These are phyloP conservation scores for Subacronicta megacephala DNA, from an alignment of 2,888 invertebrate genomes.

Conservation along the genomic window DNA sequence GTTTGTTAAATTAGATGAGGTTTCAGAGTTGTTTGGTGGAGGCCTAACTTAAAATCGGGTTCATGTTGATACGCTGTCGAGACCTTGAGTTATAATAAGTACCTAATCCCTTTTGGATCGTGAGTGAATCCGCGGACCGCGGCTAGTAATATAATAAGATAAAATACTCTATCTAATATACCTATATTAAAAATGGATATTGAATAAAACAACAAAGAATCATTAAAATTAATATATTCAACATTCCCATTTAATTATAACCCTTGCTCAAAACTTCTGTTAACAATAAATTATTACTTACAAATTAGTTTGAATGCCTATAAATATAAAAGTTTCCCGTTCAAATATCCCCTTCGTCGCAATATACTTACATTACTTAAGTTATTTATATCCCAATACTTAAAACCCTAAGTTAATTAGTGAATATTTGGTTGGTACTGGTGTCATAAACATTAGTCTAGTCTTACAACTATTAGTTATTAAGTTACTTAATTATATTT, in stretches of 20 bases:
- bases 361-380: slow-evolving; percentile 18
- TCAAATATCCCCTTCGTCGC: slow-evolving; percentile 35
- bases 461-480: slow-evolving; percentile 42
- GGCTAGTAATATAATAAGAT: too few relatives aligned
- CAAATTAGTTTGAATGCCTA: slow-evolving; percentile 50
- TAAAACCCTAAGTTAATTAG: slow-evolving; percentile 51
- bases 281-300: slow-evolving; percentile 53
- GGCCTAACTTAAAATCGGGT: too few relatives aligned
- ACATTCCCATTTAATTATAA: slow-evolving; percentile 37
- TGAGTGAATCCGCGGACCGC: too few relatives aligned
- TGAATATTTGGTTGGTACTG: slow-evolving; percentile 86
- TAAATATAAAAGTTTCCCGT: slow-evolving; percentile 35
- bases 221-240: slow-evolving; percentile 52
- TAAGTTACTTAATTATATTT: slow-evolving; percentile 58
- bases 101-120: too few relatives aligned
- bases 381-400: slow-evolving; percentile 27
- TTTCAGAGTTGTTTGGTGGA: too few relatives aligned
- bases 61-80: too few relatives aligned
- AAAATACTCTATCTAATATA: too few relatives aligned
- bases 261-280: slow-evolving; percentile 30
- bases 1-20: too few relatives aligned
- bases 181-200: background rate
- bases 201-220: slow-evolving; percentile 44
- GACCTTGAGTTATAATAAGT: too few relatives aligned
- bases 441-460: slow-evolving; percentile 67